Base-by-base conservation (phyloP, 2,888 invertebrate genomes). In the Priocnemis perturbator region DNA sequence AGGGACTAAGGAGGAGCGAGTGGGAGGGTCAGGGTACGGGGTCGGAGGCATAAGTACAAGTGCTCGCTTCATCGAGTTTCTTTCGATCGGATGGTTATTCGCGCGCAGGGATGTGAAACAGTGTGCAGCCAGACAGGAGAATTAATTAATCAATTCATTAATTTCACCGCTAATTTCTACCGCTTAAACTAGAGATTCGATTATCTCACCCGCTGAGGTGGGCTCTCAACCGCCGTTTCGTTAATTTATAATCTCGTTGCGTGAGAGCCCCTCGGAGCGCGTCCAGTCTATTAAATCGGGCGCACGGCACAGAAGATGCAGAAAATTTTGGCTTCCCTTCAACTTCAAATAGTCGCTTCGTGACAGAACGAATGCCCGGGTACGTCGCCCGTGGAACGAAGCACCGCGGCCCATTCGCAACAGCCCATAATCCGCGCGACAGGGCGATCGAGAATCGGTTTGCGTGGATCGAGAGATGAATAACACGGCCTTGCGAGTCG, bases 151-250 rank as follows among this genome's bases (percentile, higher is more conserved):
- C 76, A 77, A 82, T 85, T 78, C 79, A 84, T 85, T 81, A 83
- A 81, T 85, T 81, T 83, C 81, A 82, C 81, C 78, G 81, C 85
- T 85, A 84, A 81, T 82, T 80, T 80, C 84, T 86, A 87, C 76
- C 76, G 74, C 85, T 87, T 87, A 87, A 63, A 66, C 83, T 87
- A 86, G 78, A 81, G 81, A 84, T 86, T 86, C 84, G 81, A 78
- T 83, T 72, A 86, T 86, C 88, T 88, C 88, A 86, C 86, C 88
- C 88, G 85, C 88, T 85, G 85, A 88, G 85, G 79, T 73, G 81
- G 85, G 77, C 83, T 81, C 81, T 81, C 20, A 47, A 23, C 47
- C 75, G 72, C 71, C 61, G 68, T 73, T 64, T 60, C 68, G 55
- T 69, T 59, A 50, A 66, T 59, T 73, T 60, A 52, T 67, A 71